A percentile compares a stretch with the other conserved stretches of the same genome.
phyloP scores from a whole-genome alignment of 2,113 vertebrate genomes.

The Macroglossus sobrinus region DNA sequence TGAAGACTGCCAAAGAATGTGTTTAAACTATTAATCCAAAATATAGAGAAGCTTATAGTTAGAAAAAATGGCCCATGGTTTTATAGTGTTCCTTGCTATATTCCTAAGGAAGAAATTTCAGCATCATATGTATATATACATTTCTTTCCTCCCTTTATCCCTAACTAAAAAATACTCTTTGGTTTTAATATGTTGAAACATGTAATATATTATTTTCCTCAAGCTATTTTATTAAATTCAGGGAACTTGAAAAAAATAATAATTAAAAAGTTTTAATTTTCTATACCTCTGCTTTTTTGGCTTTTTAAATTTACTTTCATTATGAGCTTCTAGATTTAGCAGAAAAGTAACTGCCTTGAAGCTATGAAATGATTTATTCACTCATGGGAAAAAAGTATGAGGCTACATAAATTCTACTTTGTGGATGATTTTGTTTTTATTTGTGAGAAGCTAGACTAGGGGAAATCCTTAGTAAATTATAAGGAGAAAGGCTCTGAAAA shows the following conservation, averaged over 20 bases:
- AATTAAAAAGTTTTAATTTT: background rate
- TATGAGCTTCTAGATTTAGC: background rate
- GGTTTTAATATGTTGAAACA: background rate
- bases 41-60: slow-evolving; percentile 39
- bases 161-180: background rate
- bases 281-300: background rate
- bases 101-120: background rate
- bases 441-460: background rate
- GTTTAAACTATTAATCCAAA: slow-evolving; percentile 57
- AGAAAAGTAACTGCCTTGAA: background rate
- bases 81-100: slow-evolving; percentile 2
- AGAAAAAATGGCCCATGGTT: background rate
- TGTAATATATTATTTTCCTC: background rate
- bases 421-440: slow-evolving; percentile 2
- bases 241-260: background rate
- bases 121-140: background rate
- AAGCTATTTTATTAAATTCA: slow-evolving; percentile 25
- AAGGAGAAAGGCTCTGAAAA: background rate
- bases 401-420: background rate
- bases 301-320: slow-evolving; percentile 19
- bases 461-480: slow-evolving; percentile 3
- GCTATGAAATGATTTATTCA: slow-evolving; percentile 11
- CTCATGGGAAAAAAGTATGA: background rate
- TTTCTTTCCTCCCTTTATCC: background rate
- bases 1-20: slow-evolving; percentile 66